Percentiles rank a stretch among this genome's conserved stretches.
Evolutionary conservation across 2,797 vertebrate genomes (phyloP).

Genomic region (Alosa sapidissima): DNA sequence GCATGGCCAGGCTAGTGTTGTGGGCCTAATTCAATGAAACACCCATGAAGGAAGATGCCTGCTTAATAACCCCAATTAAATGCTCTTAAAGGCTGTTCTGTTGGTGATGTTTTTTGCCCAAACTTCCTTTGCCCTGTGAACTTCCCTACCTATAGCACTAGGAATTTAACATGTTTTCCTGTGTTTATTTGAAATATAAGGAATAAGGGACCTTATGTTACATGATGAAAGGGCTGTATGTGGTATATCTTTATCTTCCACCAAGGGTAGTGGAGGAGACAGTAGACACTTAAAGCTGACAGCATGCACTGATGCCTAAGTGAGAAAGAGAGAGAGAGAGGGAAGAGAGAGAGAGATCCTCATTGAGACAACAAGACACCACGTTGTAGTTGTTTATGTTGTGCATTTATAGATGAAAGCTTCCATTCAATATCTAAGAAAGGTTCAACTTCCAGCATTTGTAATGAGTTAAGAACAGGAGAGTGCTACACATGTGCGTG

Average conservation of each 20-base stretch:
- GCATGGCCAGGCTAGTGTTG: no score
- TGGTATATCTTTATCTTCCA: background rate
- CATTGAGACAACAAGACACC: background rate
- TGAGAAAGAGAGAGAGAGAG: background rate
- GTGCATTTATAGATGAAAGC: background rate
- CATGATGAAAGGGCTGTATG: background rate
- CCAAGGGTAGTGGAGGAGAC: background rate
- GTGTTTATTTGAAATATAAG: no score
- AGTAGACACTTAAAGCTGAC: background rate
- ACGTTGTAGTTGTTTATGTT: background rate
- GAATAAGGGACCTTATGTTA: background rate
- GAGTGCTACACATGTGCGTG: background rate
- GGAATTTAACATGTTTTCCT: no score
- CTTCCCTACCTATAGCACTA: no score
- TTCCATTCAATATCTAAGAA: background rate
- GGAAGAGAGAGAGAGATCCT: background rate
- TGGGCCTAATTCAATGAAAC: no score
- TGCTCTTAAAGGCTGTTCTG: no score
- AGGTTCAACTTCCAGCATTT: background rate
- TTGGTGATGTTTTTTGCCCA: no score
- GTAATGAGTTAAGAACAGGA: background rate
- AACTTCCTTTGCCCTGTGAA: no score
- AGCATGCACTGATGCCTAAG: background rate
- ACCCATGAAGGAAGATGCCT: no score
- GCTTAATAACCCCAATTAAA: no score